Base-by-base conservation (phyloP, 2,797 vertebrate species). In the Characodon lateralis region DNA sequence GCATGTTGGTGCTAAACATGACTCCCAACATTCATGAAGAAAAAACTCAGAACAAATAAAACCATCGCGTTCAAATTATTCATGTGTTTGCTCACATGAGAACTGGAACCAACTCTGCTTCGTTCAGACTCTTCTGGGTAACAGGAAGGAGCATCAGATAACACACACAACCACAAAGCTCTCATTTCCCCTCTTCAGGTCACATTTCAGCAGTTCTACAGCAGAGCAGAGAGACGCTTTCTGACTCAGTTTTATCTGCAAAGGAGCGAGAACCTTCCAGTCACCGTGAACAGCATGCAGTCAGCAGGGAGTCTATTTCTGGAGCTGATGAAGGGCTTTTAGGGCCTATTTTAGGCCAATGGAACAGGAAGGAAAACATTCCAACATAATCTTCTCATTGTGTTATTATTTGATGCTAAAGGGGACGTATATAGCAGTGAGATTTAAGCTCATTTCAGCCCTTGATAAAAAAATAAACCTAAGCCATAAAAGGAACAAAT, bases 341-440 rank as follows among this genome's bases (percentile, higher is more conserved):
- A 28, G 26, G 6, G 28, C 48, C 72, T 79, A 73, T 85, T 86
- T 85, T 39, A 35, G 74, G 72, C 26, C 5, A 26, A 20, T 41
- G 41, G 76, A 53, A 35, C 7, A n/a, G 24, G 22, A 46, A 51
- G 18, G 28, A 66, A 1, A 65, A 63, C 46, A 68, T 80, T 63
- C 73, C 2, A 35, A 3, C 24, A 48, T 2, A 1, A 58, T 13
- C 24, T 6, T 24, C 3, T 46, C 5, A 53, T 31, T 50, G n/a
- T 35, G 22, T 28, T 7, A n/a, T 35, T 41, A 10, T 43, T 20
- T 55, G 48, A 76, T 20, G 12, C 16, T 56, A 2, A n/a, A 53
- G 18, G 2, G 51, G 5, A 20, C 46, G 10, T 22, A 12, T 3
- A n/a, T 6, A 41, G 31, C 8, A n/a, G 5, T 43, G 39, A 68